Evolutionary conservation across 2,797 vertebrate genomes (phyloP).

Genomic region (Amphiprion clarkii): DNA sequence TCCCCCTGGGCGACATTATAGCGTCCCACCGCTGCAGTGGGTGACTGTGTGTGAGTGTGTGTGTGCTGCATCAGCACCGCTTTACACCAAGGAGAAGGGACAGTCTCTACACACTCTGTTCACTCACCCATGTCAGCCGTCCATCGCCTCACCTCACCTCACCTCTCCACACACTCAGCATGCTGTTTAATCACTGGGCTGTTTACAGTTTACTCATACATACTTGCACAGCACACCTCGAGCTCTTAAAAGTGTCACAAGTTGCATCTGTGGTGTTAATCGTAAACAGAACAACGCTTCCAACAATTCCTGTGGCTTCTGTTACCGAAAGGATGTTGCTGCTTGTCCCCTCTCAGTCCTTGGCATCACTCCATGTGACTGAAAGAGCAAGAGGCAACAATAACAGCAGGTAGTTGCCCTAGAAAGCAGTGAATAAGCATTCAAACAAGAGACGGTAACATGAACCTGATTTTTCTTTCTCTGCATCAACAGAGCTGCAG

Average conservation of each 20-base stretch:
- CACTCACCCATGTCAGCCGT: conserved; percentile 12
- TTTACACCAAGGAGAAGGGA: conserved; percentile 48
- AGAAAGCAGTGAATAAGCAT: not conserved
- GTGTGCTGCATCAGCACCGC: conserved; percentile 61
- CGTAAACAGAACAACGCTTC: conserved; percentile 5
- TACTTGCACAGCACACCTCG: not conserved
- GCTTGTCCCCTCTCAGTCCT: conserved; percentile 20
- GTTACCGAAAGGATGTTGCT: conserved; percentile 22
- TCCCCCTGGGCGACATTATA: conserved; percentile 59
- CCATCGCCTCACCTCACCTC: conserved; percentile 28
- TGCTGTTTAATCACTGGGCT: conserved; percentile 9
- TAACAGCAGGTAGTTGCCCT: conserved; percentile 8
- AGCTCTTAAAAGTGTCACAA: not conserved
- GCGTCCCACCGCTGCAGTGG: conserved; percentile 52
- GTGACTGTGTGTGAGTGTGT: conserved; percentile 26
- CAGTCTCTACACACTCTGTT: conserved; percentile 21
- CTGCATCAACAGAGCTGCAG: not conserved
- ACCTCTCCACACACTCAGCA: not conserved
- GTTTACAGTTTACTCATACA: not conserved
- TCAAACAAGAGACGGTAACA: not conserved
- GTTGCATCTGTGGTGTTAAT: not conserved
- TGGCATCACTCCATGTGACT: conserved; percentile 30
- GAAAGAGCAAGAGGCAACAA: conserved; percentile 19
- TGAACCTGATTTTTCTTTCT: not conserved
- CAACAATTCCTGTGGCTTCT: not conserved